phyloP scores from a whole-genome alignment of 2,113 vertebrate genomes.

The Oncorhynchus kisutch region DNA sequence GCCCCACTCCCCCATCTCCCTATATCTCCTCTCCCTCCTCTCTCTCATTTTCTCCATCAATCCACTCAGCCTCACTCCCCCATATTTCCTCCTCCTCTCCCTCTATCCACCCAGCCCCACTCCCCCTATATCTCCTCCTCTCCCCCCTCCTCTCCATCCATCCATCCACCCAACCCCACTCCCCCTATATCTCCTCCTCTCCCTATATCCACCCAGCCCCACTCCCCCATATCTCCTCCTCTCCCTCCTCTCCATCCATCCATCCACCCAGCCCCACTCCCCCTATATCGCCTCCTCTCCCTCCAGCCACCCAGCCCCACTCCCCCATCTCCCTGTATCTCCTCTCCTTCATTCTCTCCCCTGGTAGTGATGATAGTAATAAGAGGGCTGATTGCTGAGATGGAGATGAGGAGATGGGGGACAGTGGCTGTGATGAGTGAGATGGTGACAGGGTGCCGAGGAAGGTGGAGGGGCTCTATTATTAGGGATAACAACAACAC shows the following conservation, averaged over 20 bases:
- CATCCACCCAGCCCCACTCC: slow-evolving; percentile 10
- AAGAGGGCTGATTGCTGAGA: slow-evolving; percentile 61
- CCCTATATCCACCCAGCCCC: not conserved
- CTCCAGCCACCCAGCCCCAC: slow-evolving; percentile 54
- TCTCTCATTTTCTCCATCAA: no score
- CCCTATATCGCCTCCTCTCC: slow-evolving; percentile 51
- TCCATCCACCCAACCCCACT: not conserved
- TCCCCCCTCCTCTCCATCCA: not conserved
- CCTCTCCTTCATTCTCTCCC: not conserved
- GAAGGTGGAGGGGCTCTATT: slow-evolving; percentile 56
- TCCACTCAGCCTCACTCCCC: no score
- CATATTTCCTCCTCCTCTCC: no score
- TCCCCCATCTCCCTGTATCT: not conserved
- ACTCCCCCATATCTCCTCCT: no score
- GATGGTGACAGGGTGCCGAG: slow-evolving; percentile 49
- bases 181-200: slow-evolving; percentile 51
- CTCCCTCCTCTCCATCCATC: slow-evolving; percentile 11
- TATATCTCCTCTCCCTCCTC: no score
- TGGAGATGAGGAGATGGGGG: slow-evolving; percentile 55
- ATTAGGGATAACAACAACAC: slow-evolving; percentile 65
- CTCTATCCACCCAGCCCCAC: no score
- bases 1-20: no score
- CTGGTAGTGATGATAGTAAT: slow-evolving; percentile 56
- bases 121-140: no score
- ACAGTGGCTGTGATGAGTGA: slow-evolving; percentile 49